Evolutionary conservation across 1,140 invertebrate genomes (phyloP).

Genomic region (Drosophila suzukii): DNA sequence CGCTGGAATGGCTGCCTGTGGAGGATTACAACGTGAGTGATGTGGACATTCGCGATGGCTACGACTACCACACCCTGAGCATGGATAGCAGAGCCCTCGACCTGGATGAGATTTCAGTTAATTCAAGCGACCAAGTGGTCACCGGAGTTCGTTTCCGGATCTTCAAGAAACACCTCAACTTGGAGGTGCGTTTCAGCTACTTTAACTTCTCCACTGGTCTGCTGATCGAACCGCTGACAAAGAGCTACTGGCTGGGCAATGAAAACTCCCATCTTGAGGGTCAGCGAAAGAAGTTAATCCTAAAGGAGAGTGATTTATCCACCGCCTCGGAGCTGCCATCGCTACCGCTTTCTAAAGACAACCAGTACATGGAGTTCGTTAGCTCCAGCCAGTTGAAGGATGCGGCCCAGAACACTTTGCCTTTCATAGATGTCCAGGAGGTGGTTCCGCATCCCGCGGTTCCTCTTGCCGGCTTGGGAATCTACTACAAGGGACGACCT

Average conservation of each 20-base stretch:
- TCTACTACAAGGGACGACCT: conserved; percentile 90
- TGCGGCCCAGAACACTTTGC: conserved; percentile 93
- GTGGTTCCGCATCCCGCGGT: conserved; percentile 87
- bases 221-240: conserved; percentile 86
- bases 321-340: conserved; percentile 86
- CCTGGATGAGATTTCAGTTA: conserved; percentile 90
- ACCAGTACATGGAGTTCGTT: conserved; percentile 92
- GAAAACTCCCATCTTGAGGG: conserved; percentile 87
- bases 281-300: conserved; percentile 86
- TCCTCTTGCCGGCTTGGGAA: conserved; percentile 87
- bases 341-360: conserved; percentile 87
- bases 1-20: conserved; percentile 88
- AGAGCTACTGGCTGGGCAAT: conserved; percentile 91
- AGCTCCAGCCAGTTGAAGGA: conserved; percentile 90
- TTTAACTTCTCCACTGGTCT: conserved; percentile 91
- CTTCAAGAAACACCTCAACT: conserved; percentile 91
- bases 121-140: conserved; percentile 88
- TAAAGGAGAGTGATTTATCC: conserved; percentile 89
- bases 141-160: conserved; percentile 89
- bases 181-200: conserved; percentile 91
- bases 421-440: conserved; percentile 92
- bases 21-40: conserved; percentile 86
- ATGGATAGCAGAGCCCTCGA: conserved; percentile 91
- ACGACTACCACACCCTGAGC: conserved; percentile 90
- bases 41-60: conserved; percentile 85